Percentiles rank a stretch among this genome's conserved stretches.
These are phyloP conservation scores for Dromas ardeola DNA, from an alignment of 2,113 vertebrate species.

Conservation along the genomic window DNA sequence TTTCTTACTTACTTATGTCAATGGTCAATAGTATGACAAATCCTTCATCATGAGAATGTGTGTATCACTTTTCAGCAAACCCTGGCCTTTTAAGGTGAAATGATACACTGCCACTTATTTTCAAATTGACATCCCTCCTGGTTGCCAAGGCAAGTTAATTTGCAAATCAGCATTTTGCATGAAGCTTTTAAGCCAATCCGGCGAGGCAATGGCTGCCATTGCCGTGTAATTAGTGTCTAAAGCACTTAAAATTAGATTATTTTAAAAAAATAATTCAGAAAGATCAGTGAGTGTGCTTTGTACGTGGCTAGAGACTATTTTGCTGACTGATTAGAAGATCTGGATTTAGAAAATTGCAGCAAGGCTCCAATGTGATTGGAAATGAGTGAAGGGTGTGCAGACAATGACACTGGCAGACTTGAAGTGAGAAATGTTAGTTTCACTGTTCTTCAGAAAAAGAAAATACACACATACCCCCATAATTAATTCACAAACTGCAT, in stretches of 20 bases:
- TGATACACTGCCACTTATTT: conserved; percentile 33
- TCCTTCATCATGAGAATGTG: conserved; percentile 20
- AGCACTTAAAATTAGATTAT: conserved; percentile 1
- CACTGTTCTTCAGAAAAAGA: conserved; percentile 7
- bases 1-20: conserved; percentile 44
- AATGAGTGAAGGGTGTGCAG: neutral
- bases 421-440: neutral
- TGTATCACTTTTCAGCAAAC: conserved; percentile 43
- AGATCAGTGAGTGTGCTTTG: neutral
- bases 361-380: neutral
- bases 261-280: neutral
- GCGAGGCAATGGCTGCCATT: neutral
- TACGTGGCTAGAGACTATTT: neutral
- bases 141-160: neutral
- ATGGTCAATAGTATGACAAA: conserved; percentile 49
- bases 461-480: neutral
- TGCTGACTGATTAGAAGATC: neutral
- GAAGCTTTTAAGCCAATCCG: neutral
- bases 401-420: neutral
- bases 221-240: conserved; percentile 15
- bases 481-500: neutral
- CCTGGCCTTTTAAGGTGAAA: conserved; percentile 37
- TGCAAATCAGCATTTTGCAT: neutral
- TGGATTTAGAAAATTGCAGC: neutral
- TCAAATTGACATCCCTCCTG: neutral